Evolutionary conservation across 1,140 invertebrate genomes (phyloP).

Genomic region (Myzus persicae): DNA sequence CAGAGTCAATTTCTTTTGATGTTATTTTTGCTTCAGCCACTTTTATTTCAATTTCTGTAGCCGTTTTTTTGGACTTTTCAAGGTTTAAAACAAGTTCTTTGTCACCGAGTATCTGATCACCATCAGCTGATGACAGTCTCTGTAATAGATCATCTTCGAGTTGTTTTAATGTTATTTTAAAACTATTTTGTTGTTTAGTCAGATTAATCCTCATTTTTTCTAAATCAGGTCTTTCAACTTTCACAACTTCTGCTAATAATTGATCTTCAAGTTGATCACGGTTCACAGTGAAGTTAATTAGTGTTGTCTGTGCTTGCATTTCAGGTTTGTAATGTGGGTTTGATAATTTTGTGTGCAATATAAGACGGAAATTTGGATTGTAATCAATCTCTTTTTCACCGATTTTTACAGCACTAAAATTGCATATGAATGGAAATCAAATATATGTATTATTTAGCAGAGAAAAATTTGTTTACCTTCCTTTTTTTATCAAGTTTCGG

Average conservation of each 20-base stretch:
- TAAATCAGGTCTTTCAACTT: conserved; percentile 90
- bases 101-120: conserved; percentile 90
- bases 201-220: conserved; percentile 76
- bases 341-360: conserved; percentile 91
- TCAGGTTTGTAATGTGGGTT: conserved; percentile 97
- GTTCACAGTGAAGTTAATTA: conserved; percentile 96
- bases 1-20: conserved; percentile 86
- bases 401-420: conserved; percentile 75
- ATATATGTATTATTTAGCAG: background rate
- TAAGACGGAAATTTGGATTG: conserved; percentile 82
- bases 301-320: conserved; percentile 93
- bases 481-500: conserved; percentile 85
- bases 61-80: conserved; percentile 91
- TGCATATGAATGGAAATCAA: background rate
- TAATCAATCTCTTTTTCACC: conserved; percentile 93
- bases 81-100: conserved; percentile 89
- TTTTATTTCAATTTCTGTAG: conserved; percentile 88
- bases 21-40: conserved; percentile 85
- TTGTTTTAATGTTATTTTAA: conserved; percentile 90
- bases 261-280: conserved; percentile 92
- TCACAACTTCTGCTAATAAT: conserved; percentile 90
- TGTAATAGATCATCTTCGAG: conserved; percentile 89
- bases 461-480: conserved; percentile 68
- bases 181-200: conserved; percentile 92
- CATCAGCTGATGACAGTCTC: conserved; percentile 81